phyloP scores from a whole-genome alignment of 2,888 invertebrate species.

The Heteropelma amictum region DNA sequence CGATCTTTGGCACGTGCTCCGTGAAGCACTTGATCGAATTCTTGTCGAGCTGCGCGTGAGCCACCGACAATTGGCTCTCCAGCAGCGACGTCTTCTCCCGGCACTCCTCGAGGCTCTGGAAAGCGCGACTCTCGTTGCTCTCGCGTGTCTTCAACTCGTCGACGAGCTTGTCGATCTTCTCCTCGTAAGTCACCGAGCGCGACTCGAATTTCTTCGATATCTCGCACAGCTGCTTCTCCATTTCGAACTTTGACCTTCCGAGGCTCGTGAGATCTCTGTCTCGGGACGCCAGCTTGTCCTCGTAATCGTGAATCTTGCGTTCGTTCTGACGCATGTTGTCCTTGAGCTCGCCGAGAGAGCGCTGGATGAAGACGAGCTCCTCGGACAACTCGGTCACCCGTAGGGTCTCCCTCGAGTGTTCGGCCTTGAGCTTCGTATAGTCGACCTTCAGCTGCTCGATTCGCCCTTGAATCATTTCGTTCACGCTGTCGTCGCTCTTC shows the following conservation, averaged over 20 bases:
- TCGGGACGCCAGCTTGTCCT: conserved; percentile 53
- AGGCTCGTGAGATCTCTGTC: conserved; percentile 60
- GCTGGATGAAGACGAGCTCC: conserved; percentile 62
- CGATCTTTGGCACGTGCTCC: conserved; percentile 64
- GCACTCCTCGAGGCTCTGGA: conserved; percentile 59
- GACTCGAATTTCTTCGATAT: conserved; percentile 40
- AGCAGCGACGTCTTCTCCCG: conserved; percentile 58
- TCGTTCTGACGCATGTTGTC: conserved; percentile 57
- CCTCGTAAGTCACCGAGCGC: conserved; percentile 55
- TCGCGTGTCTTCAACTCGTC: conserved; percentile 57
- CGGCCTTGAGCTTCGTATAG: conserved; percentile 58
- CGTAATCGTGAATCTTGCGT: conserved; percentile 57
- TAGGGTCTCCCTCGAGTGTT: conserved; percentile 55
- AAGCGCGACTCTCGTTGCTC: conserved; percentile 54
- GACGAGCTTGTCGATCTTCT: conserved; percentile 29
- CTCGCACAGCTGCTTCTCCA: conserved; percentile 53
- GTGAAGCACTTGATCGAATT: conserved; percentile 48
- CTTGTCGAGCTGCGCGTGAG: conserved; percentile 59
- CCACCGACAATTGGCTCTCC: conserved; percentile 60
- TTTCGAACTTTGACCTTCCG: conserved; percentile 48
- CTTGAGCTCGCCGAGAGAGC: conserved; percentile 58
- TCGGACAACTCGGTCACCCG: conserved; percentile 60
- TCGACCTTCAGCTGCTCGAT: conserved; percentile 62
- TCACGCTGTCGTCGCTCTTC: neutral
- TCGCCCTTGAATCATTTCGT: conserved; percentile 48